These are phyloP conservation scores for Notamacropus eugenii DNA, from an alignment of 2,797 vertebrate species.

Conservation along the genomic window DNA sequence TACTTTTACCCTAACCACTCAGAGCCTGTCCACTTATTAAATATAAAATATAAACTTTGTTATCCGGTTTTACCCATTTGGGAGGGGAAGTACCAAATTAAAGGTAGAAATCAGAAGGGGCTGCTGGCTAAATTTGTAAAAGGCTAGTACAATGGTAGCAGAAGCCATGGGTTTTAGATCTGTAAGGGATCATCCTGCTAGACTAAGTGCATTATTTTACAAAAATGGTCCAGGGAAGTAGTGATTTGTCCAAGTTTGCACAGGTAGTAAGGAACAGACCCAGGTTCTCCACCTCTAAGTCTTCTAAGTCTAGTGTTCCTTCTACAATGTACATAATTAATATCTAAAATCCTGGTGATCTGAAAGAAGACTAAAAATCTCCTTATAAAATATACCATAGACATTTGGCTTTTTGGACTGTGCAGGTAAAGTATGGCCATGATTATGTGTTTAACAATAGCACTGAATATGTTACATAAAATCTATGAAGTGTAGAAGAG, in stretches of 20 bases:
- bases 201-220: not conserved
- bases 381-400: not conserved
- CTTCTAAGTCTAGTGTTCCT: not conserved
- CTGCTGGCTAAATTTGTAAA: not conserved
- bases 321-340: not conserved
- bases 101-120: not conserved
- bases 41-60: not conserved
- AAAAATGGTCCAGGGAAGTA: not conserved
- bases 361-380: not conserved
- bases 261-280: not conserved
- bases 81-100: not conserved
- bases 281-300: not conserved
- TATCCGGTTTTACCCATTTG: not conserved
- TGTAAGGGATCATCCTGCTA: not conserved
- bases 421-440: not conserved
- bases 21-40: not conserved
- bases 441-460: not conserved
- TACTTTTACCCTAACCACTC: not conserved
- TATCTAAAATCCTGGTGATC: not conserved
- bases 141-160: not conserved
- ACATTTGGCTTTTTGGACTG: not conserved
- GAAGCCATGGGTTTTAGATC: not conserved
- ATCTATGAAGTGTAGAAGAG: constrained; percentile 5
- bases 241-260: not conserved
- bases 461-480: not conserved